These are phyloP conservation scores for Lateolabrax maculatus DNA, from an alignment of 2,797 vertebrate species.

Conservation along the genomic window DNA sequence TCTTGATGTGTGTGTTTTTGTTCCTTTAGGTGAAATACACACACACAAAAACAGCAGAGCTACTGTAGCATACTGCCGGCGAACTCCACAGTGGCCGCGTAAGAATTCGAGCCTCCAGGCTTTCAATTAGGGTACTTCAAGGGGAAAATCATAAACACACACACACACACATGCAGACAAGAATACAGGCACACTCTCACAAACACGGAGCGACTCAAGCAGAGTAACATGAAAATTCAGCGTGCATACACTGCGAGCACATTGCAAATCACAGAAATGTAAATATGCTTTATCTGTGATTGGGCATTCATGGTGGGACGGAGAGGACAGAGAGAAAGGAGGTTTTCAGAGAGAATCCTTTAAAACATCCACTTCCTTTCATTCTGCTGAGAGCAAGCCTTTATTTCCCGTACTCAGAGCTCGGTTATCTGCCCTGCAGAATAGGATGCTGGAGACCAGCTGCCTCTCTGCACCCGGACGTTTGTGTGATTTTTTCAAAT, in stretches of 20 bases:
- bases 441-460: conserved; percentile 12
- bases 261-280: conserved; percentile 61
- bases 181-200: background rate
- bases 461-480: background rate
- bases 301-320: conserved; percentile 32
- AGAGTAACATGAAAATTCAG: conserved; percentile 51
- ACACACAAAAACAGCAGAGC: conserved; percentile 25
- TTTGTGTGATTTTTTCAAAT: conserved; percentile 13
- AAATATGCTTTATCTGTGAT: conserved; percentile 61
- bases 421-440: conserved; percentile 36
- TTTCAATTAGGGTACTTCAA: conserved; percentile 72
- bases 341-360: conserved; percentile 48
- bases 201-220: conserved; percentile 44
- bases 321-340: conserved; percentile 3
- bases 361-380: conserved; percentile 42
- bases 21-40: conserved; percentile 27
- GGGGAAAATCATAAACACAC: conserved; percentile 43
- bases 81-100: conserved; percentile 54
- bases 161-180: conserved; percentile 18
- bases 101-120: conserved; percentile 55
- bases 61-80: conserved; percentile 24
- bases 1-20: conserved; percentile 49
- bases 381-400: conserved; percentile 31
- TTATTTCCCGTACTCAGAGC: conserved; percentile 33
- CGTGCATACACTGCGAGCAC: conserved; percentile 45